Percentiles rank a stretch among this genome's conserved stretches.
Conservation (phyloP, 2,797 vertebrate genomes). For the Ficedula albicollis region DNA sequence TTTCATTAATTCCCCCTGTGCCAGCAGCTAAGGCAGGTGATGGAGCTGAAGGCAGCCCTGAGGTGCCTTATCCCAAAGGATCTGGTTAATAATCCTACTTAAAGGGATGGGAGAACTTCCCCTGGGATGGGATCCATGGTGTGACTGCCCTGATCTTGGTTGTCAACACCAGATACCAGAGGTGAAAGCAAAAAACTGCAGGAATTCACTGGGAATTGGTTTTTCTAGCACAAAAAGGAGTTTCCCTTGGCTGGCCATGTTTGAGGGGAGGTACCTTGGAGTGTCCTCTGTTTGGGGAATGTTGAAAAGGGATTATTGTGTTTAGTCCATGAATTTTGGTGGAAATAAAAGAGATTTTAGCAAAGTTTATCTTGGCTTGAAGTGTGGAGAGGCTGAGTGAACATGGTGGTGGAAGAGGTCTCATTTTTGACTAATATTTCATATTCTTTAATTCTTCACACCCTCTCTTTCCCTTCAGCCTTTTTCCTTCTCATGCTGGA, state of each 20-base stretch:
- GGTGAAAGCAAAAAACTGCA: neutral
- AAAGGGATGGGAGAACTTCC: neutral
- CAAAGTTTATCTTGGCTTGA: neutral
- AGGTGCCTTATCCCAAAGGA: neutral
- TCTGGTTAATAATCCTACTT: neutral
- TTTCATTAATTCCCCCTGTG: neutral
- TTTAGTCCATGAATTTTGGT: neutral
- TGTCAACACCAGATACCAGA: neutral
- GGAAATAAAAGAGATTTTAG: neutral
- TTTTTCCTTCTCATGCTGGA: neutral
- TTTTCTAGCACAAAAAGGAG: neutral
- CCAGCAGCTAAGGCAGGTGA: neutral
- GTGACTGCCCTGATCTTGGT: neutral
- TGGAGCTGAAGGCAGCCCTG: neutral
- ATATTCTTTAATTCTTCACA: neutral
- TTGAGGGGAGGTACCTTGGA: neutral
- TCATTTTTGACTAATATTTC: neutral
- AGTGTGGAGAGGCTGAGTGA: neutral
- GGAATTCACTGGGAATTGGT: neutral
- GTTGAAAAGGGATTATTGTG: neutral
- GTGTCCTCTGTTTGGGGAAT: neutral
- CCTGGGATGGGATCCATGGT: neutral
- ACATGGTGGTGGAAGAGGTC: rapidly evolving
- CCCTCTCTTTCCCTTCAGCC: neutral
- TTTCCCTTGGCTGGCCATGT: rapidly evolving